A percentile compares a stretch with the other conserved stretches of the same genome.
Conservation (phyloP, 2,797 vertebrate species). For the Phrynocephalus vlangalii region DNA sequence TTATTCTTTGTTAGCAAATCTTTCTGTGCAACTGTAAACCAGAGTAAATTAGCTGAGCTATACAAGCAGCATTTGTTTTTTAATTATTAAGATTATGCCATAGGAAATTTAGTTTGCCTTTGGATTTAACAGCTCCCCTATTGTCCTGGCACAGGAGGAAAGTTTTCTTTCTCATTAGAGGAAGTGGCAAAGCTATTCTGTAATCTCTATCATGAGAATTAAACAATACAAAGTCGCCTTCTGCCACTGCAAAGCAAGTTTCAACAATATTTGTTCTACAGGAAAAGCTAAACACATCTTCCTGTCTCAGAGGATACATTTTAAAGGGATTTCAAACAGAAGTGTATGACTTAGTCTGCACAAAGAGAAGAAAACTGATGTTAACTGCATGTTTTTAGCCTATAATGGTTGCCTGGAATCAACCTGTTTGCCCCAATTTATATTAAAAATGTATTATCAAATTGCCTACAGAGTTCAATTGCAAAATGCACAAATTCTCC, state of each 20-base stretch:
- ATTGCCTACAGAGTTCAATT: neutral
- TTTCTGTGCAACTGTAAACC: conserved; percentile 44
- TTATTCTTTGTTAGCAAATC: conserved; percentile 54
- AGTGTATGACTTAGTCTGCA: neutral
- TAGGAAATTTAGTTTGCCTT: conserved; percentile 55
- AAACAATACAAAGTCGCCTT: conserved; percentile 17
- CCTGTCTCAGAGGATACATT: conserved; percentile 19
- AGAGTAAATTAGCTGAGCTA: conserved; percentile 54
- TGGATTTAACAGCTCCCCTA: conserved; percentile 33
- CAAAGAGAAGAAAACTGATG: neutral
- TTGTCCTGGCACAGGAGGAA: conserved; percentile 29
- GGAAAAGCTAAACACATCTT: neutral
- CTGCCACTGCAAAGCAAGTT: conserved; percentile 1
- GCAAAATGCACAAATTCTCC: neutral
- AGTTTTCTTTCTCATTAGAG: conserved; percentile 17
- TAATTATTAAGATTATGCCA: conserved; percentile 60
- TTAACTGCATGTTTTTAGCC: neutral
- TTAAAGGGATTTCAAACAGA: conserved; percentile 15
- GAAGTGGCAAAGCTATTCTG: conserved; percentile 9
- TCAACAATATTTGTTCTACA: conserved; percentile 16
- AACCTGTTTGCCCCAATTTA: conserved; percentile 5
- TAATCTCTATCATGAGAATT: conserved; percentile 14
- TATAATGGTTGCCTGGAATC: neutral
- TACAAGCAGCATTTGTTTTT: conserved; percentile 56
- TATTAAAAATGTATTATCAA: neutral